Evolutionary conservation across 2,113 vertebrate species (phyloP), one percentile per base, ranked within the genome.

Genomic region (Nycticryphes semicollaris): DNA sequence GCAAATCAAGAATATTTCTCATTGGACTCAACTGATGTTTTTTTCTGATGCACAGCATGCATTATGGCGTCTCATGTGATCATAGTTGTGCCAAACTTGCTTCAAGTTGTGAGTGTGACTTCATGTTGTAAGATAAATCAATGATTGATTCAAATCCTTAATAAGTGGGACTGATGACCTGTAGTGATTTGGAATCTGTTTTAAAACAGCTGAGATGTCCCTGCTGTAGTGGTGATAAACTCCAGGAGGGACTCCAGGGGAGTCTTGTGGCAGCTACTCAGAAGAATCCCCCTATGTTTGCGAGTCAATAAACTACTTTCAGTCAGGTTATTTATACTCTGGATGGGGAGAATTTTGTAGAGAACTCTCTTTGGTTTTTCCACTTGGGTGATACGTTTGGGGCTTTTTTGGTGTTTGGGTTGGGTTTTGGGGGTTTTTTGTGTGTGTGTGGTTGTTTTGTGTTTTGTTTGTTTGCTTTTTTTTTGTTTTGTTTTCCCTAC

Each of bases 1-100:
- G 37, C 22, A 78, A 89, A 66, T 56, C 27, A 22, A 30, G 43
- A 78, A 8, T 72, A 57, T 48, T 37, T 72, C 23, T 60, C 27
- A 14, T 1, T 64, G 30, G 6, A 51, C 43, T 87, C 11, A 72
- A 3, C 43, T 95, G 35, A n/a, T 14, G 6, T 14, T 51, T 18
- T 72, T 85, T 66, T 51, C 33, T 72, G 47, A 25, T 94, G 43
- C 37, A 80, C 22, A 59, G 7, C 24, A 10, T 87, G 23, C 14
- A 53, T 53, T 37, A 10, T 0, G 3, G 7, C 31, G 4, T 82
- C 39, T 78, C 2, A 0, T 3, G 45, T 35, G 14, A 51, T 89
- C 8, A 2, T 14, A 62, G 33, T 57, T 82, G 30, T 47, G 30
- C 67, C 33, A 57, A 19, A n/a, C 13, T 66, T 41, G 30, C 41